Conservation (phyloP, 2,113 vertebrate species). For the Scomber scombrus region DNA sequence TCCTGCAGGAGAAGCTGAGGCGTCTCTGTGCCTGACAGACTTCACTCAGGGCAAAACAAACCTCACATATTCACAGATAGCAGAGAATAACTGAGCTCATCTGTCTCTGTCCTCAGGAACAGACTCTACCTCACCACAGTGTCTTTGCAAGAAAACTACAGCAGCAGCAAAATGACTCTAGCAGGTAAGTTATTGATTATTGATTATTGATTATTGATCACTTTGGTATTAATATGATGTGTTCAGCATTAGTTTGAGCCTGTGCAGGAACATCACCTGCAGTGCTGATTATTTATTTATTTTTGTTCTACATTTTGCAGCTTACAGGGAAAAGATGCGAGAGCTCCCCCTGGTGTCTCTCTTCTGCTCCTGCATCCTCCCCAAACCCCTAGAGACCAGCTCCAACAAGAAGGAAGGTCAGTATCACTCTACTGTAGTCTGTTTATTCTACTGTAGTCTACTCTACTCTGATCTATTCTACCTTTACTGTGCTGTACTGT, state of each 20-base stretch:
- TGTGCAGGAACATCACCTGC: neutral
- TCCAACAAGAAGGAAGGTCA: slow-evolving; percentile 89
- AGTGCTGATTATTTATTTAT: neutral
- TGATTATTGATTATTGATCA: neutral
- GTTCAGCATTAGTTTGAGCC: neutral
- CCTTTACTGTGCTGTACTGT: neutral
- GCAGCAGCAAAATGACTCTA: slow-evolving; percentile 71
- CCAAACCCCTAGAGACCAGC: slow-evolving; percentile 76
- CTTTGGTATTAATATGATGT: too few species aligned
- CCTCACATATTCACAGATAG: neutral
- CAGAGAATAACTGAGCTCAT: neutral
- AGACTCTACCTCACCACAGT: slow-evolving; percentile 70
- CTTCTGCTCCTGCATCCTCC: slow-evolving; percentile 92
- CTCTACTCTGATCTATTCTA: neutral
- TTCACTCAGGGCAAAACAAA: neutral
- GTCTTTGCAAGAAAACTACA: slow-evolving; percentile 47
- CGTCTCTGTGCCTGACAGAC: neutral
- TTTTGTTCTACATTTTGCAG: slow-evolving; percentile 76
- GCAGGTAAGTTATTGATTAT: slow-evolving; percentile 53
- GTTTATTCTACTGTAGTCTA: neutral
- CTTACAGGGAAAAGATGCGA: slow-evolving; percentile 95
- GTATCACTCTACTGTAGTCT: slow-evolving; percentile 6
- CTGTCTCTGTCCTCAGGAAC: slow-evolving; percentile 61
- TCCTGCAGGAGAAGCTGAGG: neutral
- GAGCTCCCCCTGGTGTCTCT: slow-evolving; percentile 95